These are phyloP conservation scores for Grammomys surdaster DNA, from an alignment of 2,113 vertebrate genomes.

Conservation along the genomic window DNA sequence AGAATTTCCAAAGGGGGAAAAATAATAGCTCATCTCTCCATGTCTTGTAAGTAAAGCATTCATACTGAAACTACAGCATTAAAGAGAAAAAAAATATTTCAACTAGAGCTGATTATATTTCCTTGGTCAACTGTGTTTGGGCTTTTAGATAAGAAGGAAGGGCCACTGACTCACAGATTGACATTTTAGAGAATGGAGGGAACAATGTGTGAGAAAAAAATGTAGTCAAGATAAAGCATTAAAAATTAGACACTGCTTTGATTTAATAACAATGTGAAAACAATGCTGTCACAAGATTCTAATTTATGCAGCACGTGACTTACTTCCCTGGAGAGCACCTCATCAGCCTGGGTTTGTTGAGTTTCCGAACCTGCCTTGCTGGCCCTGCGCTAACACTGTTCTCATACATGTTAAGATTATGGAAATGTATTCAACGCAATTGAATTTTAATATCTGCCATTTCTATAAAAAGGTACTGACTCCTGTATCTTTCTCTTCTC, in stretches of 20 bases:
- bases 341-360: not conserved
- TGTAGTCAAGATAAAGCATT: not conserved
- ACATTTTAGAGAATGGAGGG: not conserved
- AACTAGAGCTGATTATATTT: not conserved
- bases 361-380: not conserved
- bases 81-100: too few relatives aligned
- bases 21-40: not conserved
- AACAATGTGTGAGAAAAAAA: not conserved
- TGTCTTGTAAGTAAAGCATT: not conserved
- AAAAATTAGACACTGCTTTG: not conserved
- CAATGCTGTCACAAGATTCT: not conserved
- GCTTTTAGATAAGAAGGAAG: not conserved
- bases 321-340: not conserved
- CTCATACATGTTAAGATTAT: not conserved
- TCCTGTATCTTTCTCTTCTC: not conserved
- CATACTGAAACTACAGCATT: not conserved
- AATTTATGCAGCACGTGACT: not conserved
- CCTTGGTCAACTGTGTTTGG: not conserved
- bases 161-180: not conserved
- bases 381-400: not conserved
- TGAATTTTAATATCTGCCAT: not conserved
- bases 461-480: not conserved
- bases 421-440: not conserved
- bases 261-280: not conserved
- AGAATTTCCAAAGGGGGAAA: not conserved